Evolutionary conservation across 2,113 vertebrate species (phyloP).

Genomic region (Epinephelus moara): DNA sequence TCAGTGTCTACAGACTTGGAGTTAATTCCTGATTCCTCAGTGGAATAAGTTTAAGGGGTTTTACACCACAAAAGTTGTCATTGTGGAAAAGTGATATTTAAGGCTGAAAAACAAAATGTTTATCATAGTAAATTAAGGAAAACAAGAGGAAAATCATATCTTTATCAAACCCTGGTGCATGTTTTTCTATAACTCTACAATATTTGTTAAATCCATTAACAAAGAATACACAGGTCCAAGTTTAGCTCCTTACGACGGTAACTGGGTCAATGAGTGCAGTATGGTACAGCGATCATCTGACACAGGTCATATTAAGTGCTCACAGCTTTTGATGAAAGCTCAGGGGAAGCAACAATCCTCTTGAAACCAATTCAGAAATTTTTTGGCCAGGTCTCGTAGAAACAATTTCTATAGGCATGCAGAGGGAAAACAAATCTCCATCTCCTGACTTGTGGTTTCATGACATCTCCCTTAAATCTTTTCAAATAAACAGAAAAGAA

Average conservation of each 20-base stretch:
- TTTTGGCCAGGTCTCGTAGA: no score
- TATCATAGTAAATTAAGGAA: neutral
- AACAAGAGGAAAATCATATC: neutral
- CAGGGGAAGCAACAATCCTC: neutral
- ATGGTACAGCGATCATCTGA: neutral
- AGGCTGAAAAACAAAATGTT: neutral
- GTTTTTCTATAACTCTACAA: neutral
- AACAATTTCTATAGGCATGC: neutral
- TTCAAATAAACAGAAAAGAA: neutral
- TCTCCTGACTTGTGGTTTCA: neutral
- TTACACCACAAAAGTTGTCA: neutral
- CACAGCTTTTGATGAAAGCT: neutral
- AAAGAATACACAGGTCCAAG: neutral
- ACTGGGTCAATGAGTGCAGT: constrained; percentile 2
- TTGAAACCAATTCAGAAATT: neutral
- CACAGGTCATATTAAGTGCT: neutral
- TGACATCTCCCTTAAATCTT: neutral
- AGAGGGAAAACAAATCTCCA: neutral
- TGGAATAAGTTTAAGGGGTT: neutral
- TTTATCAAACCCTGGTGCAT: neutral
- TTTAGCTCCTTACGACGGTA: neutral
- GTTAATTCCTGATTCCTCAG: neutral
- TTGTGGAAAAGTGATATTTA: no score
- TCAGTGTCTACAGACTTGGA: neutral
- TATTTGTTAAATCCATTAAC: neutral